phyloP scores from a whole-genome alignment of 2,113 vertebrate species.

The Zosterops borbonicus region DNA sequence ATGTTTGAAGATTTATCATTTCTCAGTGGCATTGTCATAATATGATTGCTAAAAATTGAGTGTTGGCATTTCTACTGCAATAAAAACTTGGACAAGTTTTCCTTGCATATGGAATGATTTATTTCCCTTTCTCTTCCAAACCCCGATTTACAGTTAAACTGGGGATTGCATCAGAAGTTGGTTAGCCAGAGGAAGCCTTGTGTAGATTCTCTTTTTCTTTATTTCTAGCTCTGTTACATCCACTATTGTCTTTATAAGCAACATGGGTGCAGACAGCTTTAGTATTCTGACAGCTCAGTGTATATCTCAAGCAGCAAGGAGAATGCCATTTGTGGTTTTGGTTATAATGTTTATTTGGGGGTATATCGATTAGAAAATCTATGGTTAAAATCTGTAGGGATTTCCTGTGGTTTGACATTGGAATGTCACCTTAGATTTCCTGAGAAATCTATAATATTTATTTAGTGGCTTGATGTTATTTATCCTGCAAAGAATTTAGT shows the following conservation, averaged over 20 bases:
- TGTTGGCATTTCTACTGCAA: background rate
- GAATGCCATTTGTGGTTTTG: background rate
- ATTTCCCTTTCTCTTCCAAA: background rate
- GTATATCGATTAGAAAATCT: background rate
- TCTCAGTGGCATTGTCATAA: background rate
- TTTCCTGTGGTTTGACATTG: conserved; percentile 19
- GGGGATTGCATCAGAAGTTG: accelerated
- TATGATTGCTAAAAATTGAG: background rate
- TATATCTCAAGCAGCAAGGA: background rate
- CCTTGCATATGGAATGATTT: background rate
- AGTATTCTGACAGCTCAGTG: background rate
- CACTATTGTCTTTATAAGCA: background rate
- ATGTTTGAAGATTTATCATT: background rate
- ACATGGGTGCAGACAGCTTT: background rate
- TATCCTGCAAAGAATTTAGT: background rate
- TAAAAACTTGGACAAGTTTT: background rate
- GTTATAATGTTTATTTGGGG: conserved; percentile 14
- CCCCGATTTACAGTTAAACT: background rate
- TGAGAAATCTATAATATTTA: background rate
- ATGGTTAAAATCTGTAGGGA: background rate
- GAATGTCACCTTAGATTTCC: background rate
- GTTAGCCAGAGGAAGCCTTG: background rate
- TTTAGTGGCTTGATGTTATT: background rate
- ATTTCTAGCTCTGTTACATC: background rate
- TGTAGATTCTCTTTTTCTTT: background rate